Base-by-base conservation (phyloP, 2,888 invertebrate species). In the Eulithis prunata region DNA sequence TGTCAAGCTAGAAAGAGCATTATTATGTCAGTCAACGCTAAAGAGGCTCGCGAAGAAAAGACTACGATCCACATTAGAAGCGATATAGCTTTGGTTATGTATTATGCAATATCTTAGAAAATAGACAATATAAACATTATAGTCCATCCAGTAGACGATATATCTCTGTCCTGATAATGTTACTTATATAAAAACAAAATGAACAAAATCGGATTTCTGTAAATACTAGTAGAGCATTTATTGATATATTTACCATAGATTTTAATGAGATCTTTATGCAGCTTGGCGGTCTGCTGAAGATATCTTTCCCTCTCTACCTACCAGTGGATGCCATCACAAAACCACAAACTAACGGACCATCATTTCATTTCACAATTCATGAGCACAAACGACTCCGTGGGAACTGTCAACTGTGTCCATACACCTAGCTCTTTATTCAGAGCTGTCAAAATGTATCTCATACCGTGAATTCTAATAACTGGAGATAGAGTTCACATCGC, bases 361-460 rank as follows among this genome's bases (percentile, higher is more conserved):
- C 80, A 82, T 82, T 81, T 80, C 77, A 83, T 82, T 86, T 82
- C 81, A 85, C 84, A 82, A 84, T 82, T 86, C 83, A 84, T 79
- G 80, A 79, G 80, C 78, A 76, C 83, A 78, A 81, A 80, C 81
- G 76, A 72, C 73, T 68, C 73, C 88, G 88, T 89, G 89, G 85
- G 89, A 89, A 89, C 82, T 81, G 81, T 85, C 86, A 87, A 86
- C 86, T 79, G 64, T 75, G 71, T 73, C 51, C 64, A 67, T 70
- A 72, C 72, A 69, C 68, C 74, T 75, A 71, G 69, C 68, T 74
- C 69, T 68, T 62, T 55, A 66, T 54, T 54, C 61, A 21, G n/a
- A 13, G 58, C 63, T 57, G 60, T 65, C 64, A 57, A 60, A 56
- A 57, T 47, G 60, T 57, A 57, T 55, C 53, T 28, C 61, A 54